A percentile compares a stretch with the other conserved stretches of the same genome.
phyloP scores from a whole-genome alignment of 2,113 vertebrate species.

The Esox niger region DNA sequence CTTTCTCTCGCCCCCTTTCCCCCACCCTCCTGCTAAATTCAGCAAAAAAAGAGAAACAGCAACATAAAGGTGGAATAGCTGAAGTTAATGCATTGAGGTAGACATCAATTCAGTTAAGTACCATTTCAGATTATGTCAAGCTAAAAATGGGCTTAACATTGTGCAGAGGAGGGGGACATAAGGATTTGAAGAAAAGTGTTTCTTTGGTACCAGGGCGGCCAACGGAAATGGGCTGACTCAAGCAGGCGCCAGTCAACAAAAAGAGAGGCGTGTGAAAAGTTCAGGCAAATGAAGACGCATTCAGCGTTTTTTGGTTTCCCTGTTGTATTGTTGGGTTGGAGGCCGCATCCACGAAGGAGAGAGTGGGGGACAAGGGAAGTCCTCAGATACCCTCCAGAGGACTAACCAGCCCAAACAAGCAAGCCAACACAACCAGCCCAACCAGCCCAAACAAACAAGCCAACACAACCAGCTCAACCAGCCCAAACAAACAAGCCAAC shows the following conservation, averaged over 20 bases:
- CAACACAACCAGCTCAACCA: too few species aligned
- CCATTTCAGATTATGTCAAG: constrained; percentile 76
- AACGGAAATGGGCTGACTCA: constrained; percentile 63
- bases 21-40: constrained; percentile 11
- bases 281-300: constrained; percentile 72
- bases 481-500: too few species aligned
- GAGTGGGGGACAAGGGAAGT: constrained; percentile 61
- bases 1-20: constrained; percentile 10
- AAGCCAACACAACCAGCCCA: too few species aligned
- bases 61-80: constrained; percentile 66
- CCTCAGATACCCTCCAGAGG: constrained; percentile 58
- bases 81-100: constrained; percentile 75
- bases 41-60: constrained; percentile 32
- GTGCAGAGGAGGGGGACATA: constrained; percentile 41
- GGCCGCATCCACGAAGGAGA: constrained; percentile 38
- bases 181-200: constrained; percentile 9
- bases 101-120: constrained; percentile 80
- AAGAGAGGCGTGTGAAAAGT: constrained; percentile 70
- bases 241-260: constrained; percentile 47
- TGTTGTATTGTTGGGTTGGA: constrained; percentile 52
- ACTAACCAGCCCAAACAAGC: too few species aligned
- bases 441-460: too few species aligned
- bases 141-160: constrained; percentile 70
- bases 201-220: constrained; percentile 49
- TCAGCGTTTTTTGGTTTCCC: constrained; percentile 52